phyloP scores from a whole-genome alignment of 2,888 invertebrate genomes.

The Caenorhabditis sp. region DNA sequence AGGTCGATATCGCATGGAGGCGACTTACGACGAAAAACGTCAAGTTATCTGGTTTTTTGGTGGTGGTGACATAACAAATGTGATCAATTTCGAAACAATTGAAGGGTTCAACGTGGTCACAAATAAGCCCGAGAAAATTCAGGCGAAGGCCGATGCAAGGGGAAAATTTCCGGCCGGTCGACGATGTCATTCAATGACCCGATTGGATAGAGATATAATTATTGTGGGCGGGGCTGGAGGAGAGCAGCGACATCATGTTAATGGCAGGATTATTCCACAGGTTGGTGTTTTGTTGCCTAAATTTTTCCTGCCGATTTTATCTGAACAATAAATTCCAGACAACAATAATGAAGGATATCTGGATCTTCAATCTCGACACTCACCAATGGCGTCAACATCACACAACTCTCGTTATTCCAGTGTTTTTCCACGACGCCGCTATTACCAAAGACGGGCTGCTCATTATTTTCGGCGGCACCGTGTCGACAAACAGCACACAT shows the following conservation, averaged over 20 bases:
- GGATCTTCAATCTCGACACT: constrained; percentile 44
- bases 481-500: neutral
- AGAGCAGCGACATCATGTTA: neutral
- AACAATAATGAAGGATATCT: neutral
- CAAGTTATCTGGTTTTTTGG: constrained; percentile 47
- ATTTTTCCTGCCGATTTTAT: too few species aligned
- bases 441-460: constrained; percentile 55
- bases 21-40: constrained; percentile 28
- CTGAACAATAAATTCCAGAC: too few species aligned
- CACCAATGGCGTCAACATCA: constrained; percentile 43
- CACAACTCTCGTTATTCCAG: constrained; percentile 24
- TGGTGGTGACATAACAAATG: constrained; percentile 45
- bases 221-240: constrained; percentile 45
- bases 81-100: constrained; percentile 39
- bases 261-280: neutral
- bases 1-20: constrained; percentile 53
- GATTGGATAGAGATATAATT: constrained; percentile 15
- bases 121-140: constrained; percentile 4
- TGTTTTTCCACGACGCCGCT: constrained; percentile 58
- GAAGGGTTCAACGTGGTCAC: constrained; percentile 32
- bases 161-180: neutral
- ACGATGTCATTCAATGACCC: constrained; percentile 34
- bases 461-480: constrained; percentile 50
- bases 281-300: neutral
- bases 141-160: constrained; percentile 27